A percentile compares a stretch with the other conserved stretches of the same genome.
phyloP scores from a whole-genome alignment of 2,113 vertebrate genomes.

The Ailuropoda melanoleuca region DNA sequence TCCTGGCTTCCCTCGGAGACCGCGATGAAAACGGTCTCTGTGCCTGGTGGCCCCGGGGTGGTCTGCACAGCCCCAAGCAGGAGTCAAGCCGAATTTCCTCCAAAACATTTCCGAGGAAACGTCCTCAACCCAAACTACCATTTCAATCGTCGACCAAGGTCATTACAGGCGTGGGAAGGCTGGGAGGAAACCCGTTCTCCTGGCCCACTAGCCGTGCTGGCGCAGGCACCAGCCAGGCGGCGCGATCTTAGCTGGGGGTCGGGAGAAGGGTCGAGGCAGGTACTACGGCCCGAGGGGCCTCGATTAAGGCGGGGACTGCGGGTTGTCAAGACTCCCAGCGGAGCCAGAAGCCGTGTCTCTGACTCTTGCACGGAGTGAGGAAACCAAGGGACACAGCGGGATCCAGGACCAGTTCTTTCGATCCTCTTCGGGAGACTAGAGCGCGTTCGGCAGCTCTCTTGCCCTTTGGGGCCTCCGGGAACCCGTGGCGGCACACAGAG shows the following conservation, averaged over 20 bases:
- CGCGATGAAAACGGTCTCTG: background rate
- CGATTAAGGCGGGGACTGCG: background rate
- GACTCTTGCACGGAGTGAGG: background rate
- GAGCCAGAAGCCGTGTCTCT: background rate
- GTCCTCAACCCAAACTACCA: background rate
- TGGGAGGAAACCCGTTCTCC: background rate
- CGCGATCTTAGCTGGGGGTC: background rate
- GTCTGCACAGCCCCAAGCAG: background rate
- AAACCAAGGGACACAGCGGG: background rate
- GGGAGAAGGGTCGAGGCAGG: background rate
- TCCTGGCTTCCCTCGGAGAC: background rate
- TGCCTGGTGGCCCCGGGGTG: background rate
- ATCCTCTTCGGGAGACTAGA: background rate
- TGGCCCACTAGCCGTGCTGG: background rate
- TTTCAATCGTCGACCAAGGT: background rate
- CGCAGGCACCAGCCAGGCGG: background rate
- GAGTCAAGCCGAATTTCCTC: background rate
- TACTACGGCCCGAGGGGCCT: background rate
- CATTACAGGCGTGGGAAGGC: background rate
- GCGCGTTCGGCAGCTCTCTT: background rate
- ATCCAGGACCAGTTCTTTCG: background rate
- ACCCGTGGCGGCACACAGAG: constrained; percentile 42
- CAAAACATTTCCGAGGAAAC: background rate
- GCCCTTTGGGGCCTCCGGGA: constrained; percentile 26
- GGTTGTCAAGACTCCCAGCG: background rate